A percentile compares a stretch with the other conserved stretches of the same genome.
phyloP scores from a whole-genome alignment of 37 sponge, comb jelly and placozoan species.

The Crambe crambe region DNA sequence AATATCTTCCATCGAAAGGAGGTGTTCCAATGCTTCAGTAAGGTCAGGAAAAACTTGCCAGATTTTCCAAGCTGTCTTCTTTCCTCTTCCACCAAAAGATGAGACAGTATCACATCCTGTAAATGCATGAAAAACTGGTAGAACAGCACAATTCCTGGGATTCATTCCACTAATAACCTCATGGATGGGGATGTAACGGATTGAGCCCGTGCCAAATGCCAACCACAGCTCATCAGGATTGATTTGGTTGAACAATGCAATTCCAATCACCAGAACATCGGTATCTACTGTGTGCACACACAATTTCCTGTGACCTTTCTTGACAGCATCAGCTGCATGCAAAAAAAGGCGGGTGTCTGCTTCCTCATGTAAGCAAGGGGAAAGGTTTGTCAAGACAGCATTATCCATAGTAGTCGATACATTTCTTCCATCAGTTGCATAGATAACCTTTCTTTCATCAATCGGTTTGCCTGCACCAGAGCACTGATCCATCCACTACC shows the following conservation, averaged over 20 bases:
- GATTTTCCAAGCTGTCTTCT: slow-evolving; percentile 31
- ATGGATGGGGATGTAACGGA: too few relatives aligned
- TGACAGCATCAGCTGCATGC: not conserved
- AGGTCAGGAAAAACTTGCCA: slow-evolving; percentile 24
- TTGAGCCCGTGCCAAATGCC: too few relatives aligned
- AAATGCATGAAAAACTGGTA: slow-evolving; percentile 28
- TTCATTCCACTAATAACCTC: too few relatives aligned
- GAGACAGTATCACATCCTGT: slow-evolving; percentile 25
- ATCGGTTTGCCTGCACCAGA: not conserved
- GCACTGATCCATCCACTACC: too few relatives aligned
- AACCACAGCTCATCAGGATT: too few relatives aligned
- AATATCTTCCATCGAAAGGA: slow-evolving; percentile 15
- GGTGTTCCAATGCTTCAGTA: slow-evolving; percentile 2
- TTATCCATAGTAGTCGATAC: not conserved
- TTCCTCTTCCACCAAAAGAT: slow-evolving; percentile 16
- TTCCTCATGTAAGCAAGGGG: not conserved
- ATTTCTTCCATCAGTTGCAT: not conserved
- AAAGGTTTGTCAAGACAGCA: not conserved
- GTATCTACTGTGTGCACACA: too few relatives aligned
- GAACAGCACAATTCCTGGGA: not conserved
- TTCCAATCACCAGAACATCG: too few relatives aligned
- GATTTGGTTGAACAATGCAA: too few relatives aligned
- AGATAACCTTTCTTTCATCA: not conserved
- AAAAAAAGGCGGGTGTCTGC: not conserved
- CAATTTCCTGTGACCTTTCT: not conserved